These are phyloP conservation scores for Xyrichtys novacula DNA, from an alignment of 2,797 vertebrate species.

Conservation along the genomic window DNA sequence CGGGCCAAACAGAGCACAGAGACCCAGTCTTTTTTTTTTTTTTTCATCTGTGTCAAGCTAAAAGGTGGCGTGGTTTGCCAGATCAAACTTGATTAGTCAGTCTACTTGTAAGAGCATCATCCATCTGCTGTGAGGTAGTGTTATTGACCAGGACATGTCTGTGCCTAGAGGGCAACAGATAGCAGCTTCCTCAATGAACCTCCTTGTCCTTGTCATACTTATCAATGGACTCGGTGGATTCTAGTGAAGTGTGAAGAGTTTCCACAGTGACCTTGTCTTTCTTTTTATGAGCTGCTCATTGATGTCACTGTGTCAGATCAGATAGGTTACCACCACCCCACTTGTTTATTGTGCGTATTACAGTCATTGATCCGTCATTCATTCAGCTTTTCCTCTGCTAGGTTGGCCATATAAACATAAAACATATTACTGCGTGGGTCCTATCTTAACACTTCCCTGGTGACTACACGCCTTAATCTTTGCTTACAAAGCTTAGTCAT, in stretches of 20 bases:
- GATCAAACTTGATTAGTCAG: conserved; percentile 42
- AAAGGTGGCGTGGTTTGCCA: conserved; percentile 35
- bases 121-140: conserved; percentile 25
- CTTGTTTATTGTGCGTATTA: conserved; percentile 11
- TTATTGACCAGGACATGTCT: conserved; percentile 39
- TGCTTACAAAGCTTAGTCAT: conserved; percentile 83
- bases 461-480: conserved; percentile 81
- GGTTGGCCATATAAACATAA: conserved; percentile 53
- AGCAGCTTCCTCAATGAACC: conserved; percentile 37
- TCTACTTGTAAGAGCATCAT: conserved; percentile 37
- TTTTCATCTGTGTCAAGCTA: conserved; percentile 58
- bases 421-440: conserved; percentile 53
- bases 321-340: conserved; percentile 22
- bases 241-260: conserved; percentile 37
- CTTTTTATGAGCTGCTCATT: conserved; percentile 19
- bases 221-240: conserved; percentile 23
- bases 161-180: conserved; percentile 42
- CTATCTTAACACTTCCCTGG: conserved; percentile 67
- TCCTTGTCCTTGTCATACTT: conserved; percentile 24
- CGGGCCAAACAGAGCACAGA: conserved; percentile 65
- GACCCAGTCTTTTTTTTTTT: too few relatives aligned
- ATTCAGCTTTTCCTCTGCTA: conserved; percentile 36
- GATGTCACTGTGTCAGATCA: conserved; percentile 47
- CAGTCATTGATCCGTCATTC: conserved; percentile 40
- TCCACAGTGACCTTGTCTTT: conserved; percentile 51